Conservation (phyloP, 2,888 invertebrate genomes). For the Drosophila mulleri region DNA sequence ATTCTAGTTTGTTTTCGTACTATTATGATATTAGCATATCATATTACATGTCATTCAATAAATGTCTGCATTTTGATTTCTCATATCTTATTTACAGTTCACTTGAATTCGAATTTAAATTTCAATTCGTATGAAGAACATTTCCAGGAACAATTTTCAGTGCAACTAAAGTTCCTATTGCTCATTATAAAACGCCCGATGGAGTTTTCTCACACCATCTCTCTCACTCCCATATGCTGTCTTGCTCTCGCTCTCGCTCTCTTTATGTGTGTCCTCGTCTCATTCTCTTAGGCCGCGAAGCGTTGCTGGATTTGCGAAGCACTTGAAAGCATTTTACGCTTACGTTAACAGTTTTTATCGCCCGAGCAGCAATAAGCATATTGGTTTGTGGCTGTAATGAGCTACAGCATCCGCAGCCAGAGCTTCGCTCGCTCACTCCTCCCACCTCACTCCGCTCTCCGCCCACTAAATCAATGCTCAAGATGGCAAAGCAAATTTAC, state of each 20-base stretch:
- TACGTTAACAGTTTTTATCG: conserved; percentile 80
- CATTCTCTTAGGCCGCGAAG: conserved; percentile 11
- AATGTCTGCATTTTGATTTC: too few relatives aligned
- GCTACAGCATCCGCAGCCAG: conserved; percentile 40
- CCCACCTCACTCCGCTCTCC: too few relatives aligned
- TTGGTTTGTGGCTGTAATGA: conserved; percentile 79
- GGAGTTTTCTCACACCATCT: conserved; percentile 4
- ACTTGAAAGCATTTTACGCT: conserved; percentile 79
- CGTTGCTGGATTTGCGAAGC: conserved; percentile 68
- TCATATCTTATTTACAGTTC: neutral
- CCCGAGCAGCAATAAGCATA: conserved; percentile 74
- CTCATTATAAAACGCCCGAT: conserved; percentile 58
- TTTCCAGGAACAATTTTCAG: conserved; percentile 17
- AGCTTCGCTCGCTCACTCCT: neutral
- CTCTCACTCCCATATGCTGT: too few relatives aligned
- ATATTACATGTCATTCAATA: neutral
- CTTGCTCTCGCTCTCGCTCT: too few relatives aligned
- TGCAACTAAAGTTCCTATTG: conserved; percentile 34
- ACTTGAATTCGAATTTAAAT: conserved; percentile 4
- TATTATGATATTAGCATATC: too few relatives aligned
- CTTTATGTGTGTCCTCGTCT: neutral
- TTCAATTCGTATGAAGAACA: conserved; percentile 4
- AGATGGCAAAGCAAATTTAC: conserved; percentile 65
- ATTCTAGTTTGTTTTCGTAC: neutral
- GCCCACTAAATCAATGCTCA: conserved; percentile 10